Evolutionary conservation across 53 echinoderm and acorn worm genomes (phyloP).

Genomic region (Antedon mediterranea): DNA sequence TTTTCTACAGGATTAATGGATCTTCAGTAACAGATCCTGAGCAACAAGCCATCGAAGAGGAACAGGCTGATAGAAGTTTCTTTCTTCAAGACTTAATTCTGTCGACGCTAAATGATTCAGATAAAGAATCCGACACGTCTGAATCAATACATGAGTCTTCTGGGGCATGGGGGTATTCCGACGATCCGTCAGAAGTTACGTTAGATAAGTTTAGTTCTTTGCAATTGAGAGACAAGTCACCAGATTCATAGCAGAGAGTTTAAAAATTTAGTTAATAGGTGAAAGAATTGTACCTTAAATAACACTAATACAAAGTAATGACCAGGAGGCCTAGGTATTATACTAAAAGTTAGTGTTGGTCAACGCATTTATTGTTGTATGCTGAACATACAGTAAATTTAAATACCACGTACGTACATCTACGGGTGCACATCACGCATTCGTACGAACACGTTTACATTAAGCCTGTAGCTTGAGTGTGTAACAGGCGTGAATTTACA

Average conservation of each 20-base stretch:
- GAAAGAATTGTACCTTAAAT: not conserved
- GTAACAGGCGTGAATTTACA: too few species aligned
- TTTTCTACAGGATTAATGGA: slow-evolving; percentile 70
- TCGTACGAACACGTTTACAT: too few species aligned
- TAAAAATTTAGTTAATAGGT: not conserved
- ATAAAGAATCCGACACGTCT: slow-evolving; percentile 41
- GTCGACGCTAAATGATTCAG: slow-evolving; percentile 83
- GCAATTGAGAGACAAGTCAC: slow-evolving; percentile 79
- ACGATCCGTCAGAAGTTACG: slow-evolving; percentile 8
- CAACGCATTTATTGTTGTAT: not conserved
- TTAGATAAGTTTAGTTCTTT: slow-evolving; percentile 89
- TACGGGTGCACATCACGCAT: too few species aligned
- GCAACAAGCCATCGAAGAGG: slow-evolving; percentile 69
- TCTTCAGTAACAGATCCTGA: slow-evolving; percentile 72
- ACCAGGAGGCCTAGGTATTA: not conserved
- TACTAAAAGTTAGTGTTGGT: not conserved
- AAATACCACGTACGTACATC: too few species aligned
- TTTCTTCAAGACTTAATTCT: slow-evolving; percentile 96
- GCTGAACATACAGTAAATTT: not conserved
- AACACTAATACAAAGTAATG: not conserved
- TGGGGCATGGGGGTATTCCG: not conserved
- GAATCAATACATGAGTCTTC: not conserved
- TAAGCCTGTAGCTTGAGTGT: too few species aligned
- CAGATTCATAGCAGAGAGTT: slow-evolving; percentile 67
- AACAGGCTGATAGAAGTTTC: slow-evolving; percentile 96